Percentiles rank a stretch among this genome's conserved stretches.
Conservation (phyloP, 1,140 invertebrate genomes). For the Apocrypta bakeri region DNA sequence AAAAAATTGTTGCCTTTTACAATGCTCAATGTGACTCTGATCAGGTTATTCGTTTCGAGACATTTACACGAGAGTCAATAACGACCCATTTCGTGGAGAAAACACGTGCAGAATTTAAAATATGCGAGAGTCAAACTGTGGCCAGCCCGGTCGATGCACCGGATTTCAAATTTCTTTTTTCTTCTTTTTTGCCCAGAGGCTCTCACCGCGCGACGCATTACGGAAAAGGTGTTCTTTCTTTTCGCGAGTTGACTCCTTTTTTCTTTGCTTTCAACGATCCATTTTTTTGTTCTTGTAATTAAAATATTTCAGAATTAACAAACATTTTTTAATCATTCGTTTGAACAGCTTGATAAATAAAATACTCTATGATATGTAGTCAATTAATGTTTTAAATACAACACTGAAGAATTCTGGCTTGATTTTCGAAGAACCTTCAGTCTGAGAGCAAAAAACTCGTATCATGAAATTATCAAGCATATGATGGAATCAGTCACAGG, state of each 20-base stretch:
- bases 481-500: no score
- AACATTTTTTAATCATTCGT: no score
- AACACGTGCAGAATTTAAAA: background rate
- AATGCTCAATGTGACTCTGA: no score
- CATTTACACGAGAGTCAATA: slow-evolving; percentile 1
- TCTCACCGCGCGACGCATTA: background rate
- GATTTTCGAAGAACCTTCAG: no score
- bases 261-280: background rate
- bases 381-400: no score
- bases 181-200: background rate
- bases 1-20: no score
- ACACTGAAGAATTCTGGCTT: no score
- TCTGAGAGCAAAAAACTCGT: no score
- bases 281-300: background rate
- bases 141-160: slow-evolving; percentile 32
- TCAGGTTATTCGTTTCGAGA: slow-evolving; percentile 12
- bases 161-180: slow-evolving; percentile 36
- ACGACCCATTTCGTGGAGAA: slow-evolving; percentile 23
- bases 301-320: background rate
- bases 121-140: background rate
- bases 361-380: no score
- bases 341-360: no score
- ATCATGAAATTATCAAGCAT: no score
- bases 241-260: background rate
- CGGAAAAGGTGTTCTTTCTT: slow-evolving; percentile 14